phyloP scores from a whole-genome alignment of 2,797 vertebrate species.

The Leptodactylus fallax region DNA sequence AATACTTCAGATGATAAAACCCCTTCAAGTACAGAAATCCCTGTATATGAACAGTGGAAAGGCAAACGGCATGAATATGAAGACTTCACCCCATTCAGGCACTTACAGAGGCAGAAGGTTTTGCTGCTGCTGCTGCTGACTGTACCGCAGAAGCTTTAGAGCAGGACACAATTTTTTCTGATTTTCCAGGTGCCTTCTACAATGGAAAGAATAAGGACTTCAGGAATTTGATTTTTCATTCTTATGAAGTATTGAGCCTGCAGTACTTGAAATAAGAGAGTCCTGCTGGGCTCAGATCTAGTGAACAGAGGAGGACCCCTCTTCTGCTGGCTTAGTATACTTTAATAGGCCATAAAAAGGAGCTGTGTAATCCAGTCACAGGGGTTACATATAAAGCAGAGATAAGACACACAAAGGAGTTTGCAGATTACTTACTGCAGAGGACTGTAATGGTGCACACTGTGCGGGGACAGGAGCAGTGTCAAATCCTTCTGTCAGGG shows the following conservation, averaged over 20 bases:
- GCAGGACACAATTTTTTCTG: constrained; percentile 61
- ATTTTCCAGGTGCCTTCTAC: constrained; percentile 63
- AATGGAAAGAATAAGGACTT: constrained; percentile 25
- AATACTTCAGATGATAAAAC: background rate
- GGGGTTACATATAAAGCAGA: background rate
- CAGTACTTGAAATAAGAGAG: background rate
- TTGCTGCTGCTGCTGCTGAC: constrained; percentile 61
- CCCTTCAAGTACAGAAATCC: too few relatives aligned
- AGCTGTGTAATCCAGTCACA: background rate
- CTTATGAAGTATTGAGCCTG: background rate
- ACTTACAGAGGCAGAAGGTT: constrained; percentile 31
- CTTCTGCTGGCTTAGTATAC: background rate
- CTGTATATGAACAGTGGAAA: too few relatives aligned
- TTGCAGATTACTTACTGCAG: constrained; percentile 34
- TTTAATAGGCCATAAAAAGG: background rate
- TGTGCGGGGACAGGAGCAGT: constrained; percentile 55
- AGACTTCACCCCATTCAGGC: background rate
- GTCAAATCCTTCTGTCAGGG: constrained; percentile 75
- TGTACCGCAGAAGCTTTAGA: constrained; percentile 57
- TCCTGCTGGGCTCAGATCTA: too few relatives aligned
- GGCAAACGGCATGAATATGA: background rate
- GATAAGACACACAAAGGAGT: background rate
- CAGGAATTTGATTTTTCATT: background rate
- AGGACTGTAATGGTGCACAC: constrained; percentile 43
- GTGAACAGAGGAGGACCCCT: background rate